phyloP scores from a whole-genome alignment of 2,797 vertebrate species.

The Falco naumanni region DNA sequence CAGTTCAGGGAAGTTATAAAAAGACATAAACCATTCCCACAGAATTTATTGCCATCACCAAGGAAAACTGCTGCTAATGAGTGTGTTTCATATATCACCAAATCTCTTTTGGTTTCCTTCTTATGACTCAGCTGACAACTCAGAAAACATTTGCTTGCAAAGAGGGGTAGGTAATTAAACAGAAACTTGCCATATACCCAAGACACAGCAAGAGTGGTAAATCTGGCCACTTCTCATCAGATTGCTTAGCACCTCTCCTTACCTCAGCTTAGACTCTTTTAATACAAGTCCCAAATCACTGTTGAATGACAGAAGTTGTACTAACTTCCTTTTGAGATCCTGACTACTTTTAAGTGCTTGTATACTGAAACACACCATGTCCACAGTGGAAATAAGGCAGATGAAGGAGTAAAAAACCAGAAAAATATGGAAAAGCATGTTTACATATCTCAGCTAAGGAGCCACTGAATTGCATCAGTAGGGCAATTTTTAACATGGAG shows the following conservation, averaged over 20 bases:
- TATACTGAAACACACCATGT: background rate
- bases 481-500: background rate
- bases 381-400: background rate
- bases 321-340: background rate
- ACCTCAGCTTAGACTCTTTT: background rate
- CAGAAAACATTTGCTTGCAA: conserved; percentile 39
- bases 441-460: background rate
- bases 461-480: background rate
- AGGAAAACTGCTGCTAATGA: conserved; percentile 73
- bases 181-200: background rate
- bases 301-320: background rate
- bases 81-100: conserved; percentile 64
- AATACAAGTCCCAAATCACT: background rate
- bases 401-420: background rate
- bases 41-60: conserved; percentile 74
- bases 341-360: background rate
- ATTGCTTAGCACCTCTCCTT: background rate
- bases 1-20: conserved; percentile 68
- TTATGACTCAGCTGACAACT: conserved; percentile 58
- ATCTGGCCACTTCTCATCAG: background rate
- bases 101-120: conserved; percentile 67
- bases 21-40: conserved; percentile 72
- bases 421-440: background rate
- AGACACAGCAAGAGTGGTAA: background rate
- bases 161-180: background rate